Percentiles rank a stretch among this genome's conserved stretches.
phyloP scores from a whole-genome alignment of 2,113 vertebrate genomes.

The Triplophysa tibetana region DNA sequence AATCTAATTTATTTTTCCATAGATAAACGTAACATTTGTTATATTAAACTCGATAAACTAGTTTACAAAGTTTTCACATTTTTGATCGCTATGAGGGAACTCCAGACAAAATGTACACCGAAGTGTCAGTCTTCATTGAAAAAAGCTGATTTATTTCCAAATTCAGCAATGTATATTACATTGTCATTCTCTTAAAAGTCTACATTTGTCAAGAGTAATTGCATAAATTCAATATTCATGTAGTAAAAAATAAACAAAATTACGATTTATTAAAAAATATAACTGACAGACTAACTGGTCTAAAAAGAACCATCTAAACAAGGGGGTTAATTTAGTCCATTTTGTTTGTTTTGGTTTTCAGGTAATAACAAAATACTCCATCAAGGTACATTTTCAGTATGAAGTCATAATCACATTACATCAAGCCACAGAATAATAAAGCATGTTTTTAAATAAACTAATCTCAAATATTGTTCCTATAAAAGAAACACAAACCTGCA shows the following conservation, averaged over 20 bases:
- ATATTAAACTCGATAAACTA: not conserved
- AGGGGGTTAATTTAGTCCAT: not conserved
- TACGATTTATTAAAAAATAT: not conserved
- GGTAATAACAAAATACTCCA: not conserved
- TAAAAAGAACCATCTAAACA: not conserved
- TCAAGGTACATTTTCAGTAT: not conserved
- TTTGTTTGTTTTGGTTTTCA: not conserved
- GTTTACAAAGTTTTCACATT: not conserved
- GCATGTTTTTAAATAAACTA: not conserved
- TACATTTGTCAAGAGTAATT: not conserved
- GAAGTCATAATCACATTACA: not conserved
- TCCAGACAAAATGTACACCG: not conserved
- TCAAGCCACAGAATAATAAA: not conserved
- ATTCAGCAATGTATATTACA: not conserved
- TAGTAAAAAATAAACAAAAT: not conserved
- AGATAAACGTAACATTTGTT: too few species aligned
- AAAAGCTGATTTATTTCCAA: not conserved
- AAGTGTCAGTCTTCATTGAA: not conserved
- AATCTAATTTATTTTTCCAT: too few species aligned
- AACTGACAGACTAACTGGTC: not conserved
- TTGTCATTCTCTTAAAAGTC: not conserved
- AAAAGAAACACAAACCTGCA: slow-evolving; percentile 45
- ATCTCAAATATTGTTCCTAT: not conserved
- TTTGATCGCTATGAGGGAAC: not conserved
- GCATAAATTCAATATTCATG: not conserved